Conservation (phyloP, 1,140 invertebrate genomes). For the Cecropterus lyciades region DNA sequence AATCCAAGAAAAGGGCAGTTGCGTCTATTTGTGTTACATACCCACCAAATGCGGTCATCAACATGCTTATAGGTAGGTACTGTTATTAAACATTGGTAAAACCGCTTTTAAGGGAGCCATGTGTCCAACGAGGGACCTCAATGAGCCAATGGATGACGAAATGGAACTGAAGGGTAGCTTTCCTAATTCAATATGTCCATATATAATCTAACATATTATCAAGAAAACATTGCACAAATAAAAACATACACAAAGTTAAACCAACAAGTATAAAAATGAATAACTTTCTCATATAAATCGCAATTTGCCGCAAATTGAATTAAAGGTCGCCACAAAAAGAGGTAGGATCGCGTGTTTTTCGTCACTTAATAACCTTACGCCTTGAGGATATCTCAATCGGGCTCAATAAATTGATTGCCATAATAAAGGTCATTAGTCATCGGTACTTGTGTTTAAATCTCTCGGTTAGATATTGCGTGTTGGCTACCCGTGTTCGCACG, state of each 20-base stretch:
- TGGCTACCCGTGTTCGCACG: conserved; percentile 77
- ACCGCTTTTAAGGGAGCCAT: too few species aligned
- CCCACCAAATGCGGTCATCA: too few species aligned
- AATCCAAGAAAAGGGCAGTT: too few species aligned
- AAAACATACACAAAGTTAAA: background rate
- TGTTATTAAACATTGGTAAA: too few species aligned
- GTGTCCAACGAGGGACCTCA: too few species aligned
- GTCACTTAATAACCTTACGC: conserved; percentile 73
- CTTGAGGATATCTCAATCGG: conserved; percentile 74
- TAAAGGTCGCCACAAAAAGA: conserved; percentile 46
- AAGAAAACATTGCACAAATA: too few species aligned
- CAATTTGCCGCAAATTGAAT: conserved; percentile 54
- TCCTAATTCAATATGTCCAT: too few species aligned
- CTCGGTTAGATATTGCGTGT: conserved; percentile 66
- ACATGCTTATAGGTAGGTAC: too few species aligned
- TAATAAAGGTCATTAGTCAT: conserved; percentile 79
- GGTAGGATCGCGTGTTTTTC: conserved; percentile 64
- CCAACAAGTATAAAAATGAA: conserved; percentile 11
- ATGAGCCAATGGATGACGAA: too few species aligned
- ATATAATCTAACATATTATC: too few species aligned
- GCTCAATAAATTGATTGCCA: conserved; percentile 77
- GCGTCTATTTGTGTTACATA: too few species aligned
- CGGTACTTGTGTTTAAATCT: conserved; percentile 52
- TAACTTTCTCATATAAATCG: conserved; percentile 55
- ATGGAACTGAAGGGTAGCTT: too few species aligned